phyloP scores from a whole-genome alignment of 2,797 vertebrate species.

The Limosa lapponica region DNA sequence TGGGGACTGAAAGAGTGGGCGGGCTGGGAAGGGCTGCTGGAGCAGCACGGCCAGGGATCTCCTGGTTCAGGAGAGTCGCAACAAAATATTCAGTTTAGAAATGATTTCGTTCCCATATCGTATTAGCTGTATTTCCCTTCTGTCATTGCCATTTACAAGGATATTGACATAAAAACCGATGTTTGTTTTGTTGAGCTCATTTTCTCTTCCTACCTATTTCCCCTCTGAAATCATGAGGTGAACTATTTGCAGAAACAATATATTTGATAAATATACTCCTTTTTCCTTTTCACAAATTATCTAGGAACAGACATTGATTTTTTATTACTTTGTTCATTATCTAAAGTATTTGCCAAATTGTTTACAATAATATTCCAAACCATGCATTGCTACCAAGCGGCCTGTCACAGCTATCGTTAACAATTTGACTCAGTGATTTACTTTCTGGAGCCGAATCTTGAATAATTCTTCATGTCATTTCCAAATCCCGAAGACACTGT shows the following conservation, averaged over 20 bases:
- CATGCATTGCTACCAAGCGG: not conserved
- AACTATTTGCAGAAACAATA: constrained; percentile 60
- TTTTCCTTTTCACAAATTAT: constrained; percentile 61
- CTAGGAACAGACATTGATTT: constrained; percentile 50
- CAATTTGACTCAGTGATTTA: constrained; percentile 46
- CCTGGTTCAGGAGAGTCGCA: not conserved
- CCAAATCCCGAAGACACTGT: constrained; percentile 36
- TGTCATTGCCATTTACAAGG: constrained; percentile 18
- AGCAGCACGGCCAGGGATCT: not conserved
- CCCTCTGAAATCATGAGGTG: constrained; percentile 48
- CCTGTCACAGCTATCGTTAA: constrained; percentile 32
- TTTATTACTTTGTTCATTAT: constrained; percentile 67
- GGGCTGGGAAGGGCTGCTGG: not conserved
- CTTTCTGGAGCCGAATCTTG: not conserved
- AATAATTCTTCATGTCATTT: constrained; percentile 46
- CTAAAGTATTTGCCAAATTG: constrained; percentile 53
- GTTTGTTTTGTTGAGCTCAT: constrained; percentile 52
- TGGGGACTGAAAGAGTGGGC: not conserved
- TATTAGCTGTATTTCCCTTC: constrained; percentile 36
- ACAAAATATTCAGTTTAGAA: not conserved
- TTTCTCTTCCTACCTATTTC: constrained; percentile 36
- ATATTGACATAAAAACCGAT: constrained; percentile 35
- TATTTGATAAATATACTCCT: constrained; percentile 53
- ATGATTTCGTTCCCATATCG: not conserved
- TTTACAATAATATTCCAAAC: constrained; percentile 42